phyloP scores from a whole-genome alignment of 2,113 vertebrate genomes.

The Tachysurus fulvidraco region DNA sequence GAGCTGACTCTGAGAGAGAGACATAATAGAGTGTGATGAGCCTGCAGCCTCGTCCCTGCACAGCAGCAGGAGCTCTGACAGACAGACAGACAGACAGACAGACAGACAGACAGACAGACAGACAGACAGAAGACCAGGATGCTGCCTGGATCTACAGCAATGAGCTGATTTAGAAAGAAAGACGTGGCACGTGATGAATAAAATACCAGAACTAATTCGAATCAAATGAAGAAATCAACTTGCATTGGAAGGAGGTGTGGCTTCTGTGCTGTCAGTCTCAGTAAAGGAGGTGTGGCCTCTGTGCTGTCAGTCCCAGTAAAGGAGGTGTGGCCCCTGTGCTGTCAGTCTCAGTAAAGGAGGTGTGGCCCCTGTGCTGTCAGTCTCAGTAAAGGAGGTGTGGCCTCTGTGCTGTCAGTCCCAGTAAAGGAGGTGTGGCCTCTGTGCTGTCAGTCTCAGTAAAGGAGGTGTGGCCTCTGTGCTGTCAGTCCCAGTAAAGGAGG shows the following conservation, averaged over 20 bases:
- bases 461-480: neutral
- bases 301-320: neutral
- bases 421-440: neutral
- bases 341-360: neutral
- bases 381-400: neutral
- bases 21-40: constrained; percentile 54
- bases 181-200: neutral
- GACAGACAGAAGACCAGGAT: neutral
- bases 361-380: neutral
- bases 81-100: constrained; percentile 12
- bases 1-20: constrained; percentile 48
- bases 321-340: neutral
- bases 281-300: neutral
- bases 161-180: neutral
- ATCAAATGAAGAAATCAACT: neutral
- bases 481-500: neutral
- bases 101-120: neutral
- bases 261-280: neutral
- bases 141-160: neutral
- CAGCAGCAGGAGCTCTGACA: constrained; percentile 37
- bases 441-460: neutral
- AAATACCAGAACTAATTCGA: neutral
- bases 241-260: neutral
- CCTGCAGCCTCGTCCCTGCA: constrained; percentile 32
- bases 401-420: neutral